Evolutionary conservation across 2,797 vertebrate species (phyloP).

Genomic region (Pyrocephalus nanus): DNA sequence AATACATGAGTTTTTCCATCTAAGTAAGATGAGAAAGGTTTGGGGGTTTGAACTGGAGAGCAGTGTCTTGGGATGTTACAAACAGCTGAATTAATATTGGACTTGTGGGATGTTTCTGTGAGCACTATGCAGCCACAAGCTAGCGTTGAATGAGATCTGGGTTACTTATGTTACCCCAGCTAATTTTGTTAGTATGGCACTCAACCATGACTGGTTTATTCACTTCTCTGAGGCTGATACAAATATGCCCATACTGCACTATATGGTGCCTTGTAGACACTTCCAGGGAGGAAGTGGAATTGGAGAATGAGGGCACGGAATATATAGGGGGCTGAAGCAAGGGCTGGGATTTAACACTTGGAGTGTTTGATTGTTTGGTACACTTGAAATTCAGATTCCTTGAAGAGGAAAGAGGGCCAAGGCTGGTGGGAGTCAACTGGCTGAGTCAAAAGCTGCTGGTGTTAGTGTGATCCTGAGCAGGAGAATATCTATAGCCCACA

Average conservation of each 20-base stretch:
- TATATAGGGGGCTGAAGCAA: neutral
- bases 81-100: conserved; percentile 22
- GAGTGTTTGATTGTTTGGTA: neutral
- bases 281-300: neutral
- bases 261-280: neutral
- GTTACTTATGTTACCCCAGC: neutral
- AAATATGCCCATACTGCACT: rapidly evolving
- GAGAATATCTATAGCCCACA: neutral
- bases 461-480: neutral
- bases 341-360: neutral
- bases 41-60: neutral
- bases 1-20: neutral
- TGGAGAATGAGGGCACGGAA: rapidly evolving
- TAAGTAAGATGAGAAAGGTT: conserved; percentile 28
- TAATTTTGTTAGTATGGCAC: neutral
- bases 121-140: neutral
- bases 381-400: neutral
- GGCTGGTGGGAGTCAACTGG: neutral
- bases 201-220: neutral
- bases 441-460: neutral
- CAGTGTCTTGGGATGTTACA: neutral
- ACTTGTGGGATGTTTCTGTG: neutral
- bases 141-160: no score
- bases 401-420: neutral
- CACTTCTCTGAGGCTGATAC: neutral